Percentiles rank a stretch among this genome's conserved stretches.
These are phyloP conservation scores for Pachymerium ferrugineum DNA, from an alignment of 2,888 invertebrate species.

Conservation along the genomic window DNA sequence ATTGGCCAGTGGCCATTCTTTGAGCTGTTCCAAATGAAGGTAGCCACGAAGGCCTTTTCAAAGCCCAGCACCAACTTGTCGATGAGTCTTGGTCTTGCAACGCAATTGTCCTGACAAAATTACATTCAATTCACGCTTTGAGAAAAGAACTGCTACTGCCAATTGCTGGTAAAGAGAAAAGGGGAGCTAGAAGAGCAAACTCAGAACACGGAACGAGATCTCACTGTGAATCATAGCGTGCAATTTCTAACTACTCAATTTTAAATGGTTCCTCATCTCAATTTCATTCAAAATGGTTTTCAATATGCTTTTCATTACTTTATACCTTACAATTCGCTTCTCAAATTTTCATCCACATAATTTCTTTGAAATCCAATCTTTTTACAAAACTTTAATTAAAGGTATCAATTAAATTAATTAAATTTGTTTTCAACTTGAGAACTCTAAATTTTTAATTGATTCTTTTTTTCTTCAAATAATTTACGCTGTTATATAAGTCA, in stretches of 20 bases:
- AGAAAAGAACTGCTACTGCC: neutral
- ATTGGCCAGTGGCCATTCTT: constrained; percentile 15
- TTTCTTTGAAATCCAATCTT: too few species aligned
- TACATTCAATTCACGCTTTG: constrained; percentile 19
- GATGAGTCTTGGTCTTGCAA: constrained; percentile 1
- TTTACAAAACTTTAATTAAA: too few species aligned
- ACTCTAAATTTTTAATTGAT: too few species aligned
- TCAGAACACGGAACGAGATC: neutral
- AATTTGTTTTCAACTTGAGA: too few species aligned
- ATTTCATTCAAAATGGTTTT: neutral
- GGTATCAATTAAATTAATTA: too few species aligned
- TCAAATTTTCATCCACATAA: too few species aligned
- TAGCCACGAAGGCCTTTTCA: neutral
- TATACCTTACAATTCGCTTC: too few species aligned
- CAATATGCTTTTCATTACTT: neutral
- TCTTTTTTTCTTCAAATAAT: too few species aligned
- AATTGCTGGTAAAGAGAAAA: neutral
- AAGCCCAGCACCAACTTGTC: neutral
- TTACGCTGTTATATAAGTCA: too few species aligned
- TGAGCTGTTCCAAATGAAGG: constrained; percentile 17
- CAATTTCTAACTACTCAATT: neutral
- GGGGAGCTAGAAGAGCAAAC: neutral
- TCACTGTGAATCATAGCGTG: neutral
- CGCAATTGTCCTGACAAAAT: constrained; percentile 8
- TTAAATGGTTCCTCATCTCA: neutral